Conservation (phyloP, 2,113 vertebrate species). For the Pterophyllum scalare region DNA sequence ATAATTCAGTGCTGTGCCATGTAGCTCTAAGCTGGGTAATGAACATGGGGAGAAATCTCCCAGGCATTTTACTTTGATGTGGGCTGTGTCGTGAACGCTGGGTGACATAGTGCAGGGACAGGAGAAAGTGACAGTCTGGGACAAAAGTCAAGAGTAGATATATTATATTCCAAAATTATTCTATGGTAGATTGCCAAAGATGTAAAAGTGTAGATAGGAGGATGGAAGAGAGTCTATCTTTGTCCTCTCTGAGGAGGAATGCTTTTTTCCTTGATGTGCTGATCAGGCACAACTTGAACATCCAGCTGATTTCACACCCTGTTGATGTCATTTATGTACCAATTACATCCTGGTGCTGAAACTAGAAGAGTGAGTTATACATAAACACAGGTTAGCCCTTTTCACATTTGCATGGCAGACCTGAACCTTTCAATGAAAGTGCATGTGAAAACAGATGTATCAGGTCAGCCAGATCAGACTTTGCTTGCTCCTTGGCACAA, state of each 20-base stretch:
- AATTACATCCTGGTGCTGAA: neutral
- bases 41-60: conserved; percentile 62
- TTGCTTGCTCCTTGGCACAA: neutral
- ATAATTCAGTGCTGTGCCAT: conserved; percentile 75
- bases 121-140: conserved; percentile 2
- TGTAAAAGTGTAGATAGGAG: neutral
- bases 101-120: conserved; percentile 27
- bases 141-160: conserved; percentile 15
- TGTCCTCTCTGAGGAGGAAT: conserved; percentile 3
- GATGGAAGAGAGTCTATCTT: neutral
- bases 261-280: neutral
- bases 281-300: neutral
- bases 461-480: neutral
- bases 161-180: neutral
- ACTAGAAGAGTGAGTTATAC: neutral
- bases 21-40: conserved; percentile 63
- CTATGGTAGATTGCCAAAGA: neutral
- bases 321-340: neutral
- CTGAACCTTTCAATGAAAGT: neutral
- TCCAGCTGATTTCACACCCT: neutral
- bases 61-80: conserved; percentile 64
- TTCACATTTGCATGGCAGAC: neutral
- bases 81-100: conserved; percentile 34
- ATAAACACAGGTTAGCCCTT: neutral
- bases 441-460: neutral